These are phyloP conservation scores for Lasaia peninsularis DNA, from an alignment of 1,140 invertebrate species.

Conservation along the genomic window DNA sequence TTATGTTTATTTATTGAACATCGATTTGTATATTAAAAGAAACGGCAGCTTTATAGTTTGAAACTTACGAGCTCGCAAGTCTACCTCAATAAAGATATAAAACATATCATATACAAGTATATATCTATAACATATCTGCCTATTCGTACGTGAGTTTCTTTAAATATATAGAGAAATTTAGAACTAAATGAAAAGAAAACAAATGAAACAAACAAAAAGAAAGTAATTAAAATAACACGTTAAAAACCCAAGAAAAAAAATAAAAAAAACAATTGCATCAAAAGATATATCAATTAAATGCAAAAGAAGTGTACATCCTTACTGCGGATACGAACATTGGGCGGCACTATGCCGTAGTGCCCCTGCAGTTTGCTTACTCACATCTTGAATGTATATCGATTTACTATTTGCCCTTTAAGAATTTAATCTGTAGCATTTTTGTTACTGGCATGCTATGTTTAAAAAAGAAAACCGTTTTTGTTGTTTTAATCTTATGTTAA, in stretches of 20 bases:
- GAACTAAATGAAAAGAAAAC: too few relatives aligned
- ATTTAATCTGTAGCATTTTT: conserved; percentile 6
- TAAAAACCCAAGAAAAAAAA: background rate
- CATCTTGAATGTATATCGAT: conserved; percentile 53
- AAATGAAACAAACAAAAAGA: background rate
- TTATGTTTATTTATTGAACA: too few relatives aligned
- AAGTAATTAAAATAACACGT: background rate
- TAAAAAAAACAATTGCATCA: background rate
- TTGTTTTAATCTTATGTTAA: background rate
- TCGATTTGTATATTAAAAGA: too few relatives aligned
- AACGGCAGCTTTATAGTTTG: too few relatives aligned
- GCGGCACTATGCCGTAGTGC: conserved; percentile 55
- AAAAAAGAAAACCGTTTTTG: background rate
- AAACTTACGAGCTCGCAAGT: too few relatives aligned
- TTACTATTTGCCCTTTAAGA: conserved; percentile 35
- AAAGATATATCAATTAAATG: conserved; percentile 4
- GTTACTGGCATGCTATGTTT: background rate
- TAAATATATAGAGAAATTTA: too few relatives aligned
- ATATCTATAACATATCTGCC: too few relatives aligned
- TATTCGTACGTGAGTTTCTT: too few relatives aligned
- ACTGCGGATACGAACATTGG: conserved; percentile 29
- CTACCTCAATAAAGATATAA: too few relatives aligned
- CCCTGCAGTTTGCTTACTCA: conserved; percentile 50
- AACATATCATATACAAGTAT: too few relatives aligned
- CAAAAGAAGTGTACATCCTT: conserved; percentile 14